phyloP scores from a whole-genome alignment of 2,888 invertebrate genomes.

The Cryptocephalus moraei region DNA sequence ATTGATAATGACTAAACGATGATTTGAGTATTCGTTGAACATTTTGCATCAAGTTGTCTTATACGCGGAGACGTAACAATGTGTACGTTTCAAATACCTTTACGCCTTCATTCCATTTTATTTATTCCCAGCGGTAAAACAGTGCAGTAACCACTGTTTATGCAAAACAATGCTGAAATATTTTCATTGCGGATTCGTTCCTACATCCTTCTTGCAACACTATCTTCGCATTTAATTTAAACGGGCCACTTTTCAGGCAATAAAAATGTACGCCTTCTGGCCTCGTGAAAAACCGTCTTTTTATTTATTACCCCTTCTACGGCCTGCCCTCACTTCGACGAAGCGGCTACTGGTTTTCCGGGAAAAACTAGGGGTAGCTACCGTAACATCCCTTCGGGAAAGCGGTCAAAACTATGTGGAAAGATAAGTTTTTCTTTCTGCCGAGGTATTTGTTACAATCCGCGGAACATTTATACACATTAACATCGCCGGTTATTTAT shows the following conservation, averaged over 20 bases:
- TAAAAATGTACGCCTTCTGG: conserved; percentile 43
- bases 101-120: neutral
- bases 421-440: conserved; percentile 37
- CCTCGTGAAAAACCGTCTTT: conserved; percentile 39
- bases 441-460: conserved; percentile 39
- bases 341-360: conserved; percentile 11
- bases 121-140: conserved; percentile 7
- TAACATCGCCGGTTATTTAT: conserved; percentile 38
- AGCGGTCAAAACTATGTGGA: conserved; percentile 13
- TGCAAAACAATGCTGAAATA: conserved; percentile 28
- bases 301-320: conserved; percentile 35
- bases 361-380: neutral
- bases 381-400: conserved; percentile 9
- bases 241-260: conserved; percentile 41
- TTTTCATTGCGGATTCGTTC: conserved; percentile 29
- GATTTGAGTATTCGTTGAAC: no score
- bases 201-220: conserved; percentile 30
- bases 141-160: conserved; percentile 22
- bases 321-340: conserved; percentile 12
- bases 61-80: neutral
- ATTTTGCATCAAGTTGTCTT: no score
- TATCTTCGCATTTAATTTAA: conserved; percentile 42
- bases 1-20: no score
- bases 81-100: neutral
- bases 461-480: conserved; percentile 37